phyloP scores from a whole-genome alignment of 2,113 vertebrate genomes.

The Oryzias curvinotus region DNA sequence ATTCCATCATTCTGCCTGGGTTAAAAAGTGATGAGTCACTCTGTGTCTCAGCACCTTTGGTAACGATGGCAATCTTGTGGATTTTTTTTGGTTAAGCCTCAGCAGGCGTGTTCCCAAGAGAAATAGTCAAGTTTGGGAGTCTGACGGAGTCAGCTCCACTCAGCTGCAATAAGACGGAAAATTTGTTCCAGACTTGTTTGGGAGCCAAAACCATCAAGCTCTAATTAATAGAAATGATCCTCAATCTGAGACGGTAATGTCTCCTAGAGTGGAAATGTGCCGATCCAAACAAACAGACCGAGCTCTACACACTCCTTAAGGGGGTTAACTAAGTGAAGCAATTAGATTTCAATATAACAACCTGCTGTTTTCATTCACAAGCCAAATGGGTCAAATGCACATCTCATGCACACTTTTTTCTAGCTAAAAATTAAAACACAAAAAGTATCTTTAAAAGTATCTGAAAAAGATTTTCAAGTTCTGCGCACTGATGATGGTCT shows the following conservation, averaged over 20 bases:
- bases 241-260: constrained; percentile 58
- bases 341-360: constrained; percentile 72
- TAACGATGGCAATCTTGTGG: no score
- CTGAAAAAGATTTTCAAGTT: no score
- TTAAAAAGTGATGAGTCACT: no score
- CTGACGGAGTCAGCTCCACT: constrained; percentile 13
- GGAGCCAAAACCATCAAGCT: constrained; percentile 57
- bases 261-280: constrained; percentile 50
- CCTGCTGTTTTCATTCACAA: constrained; percentile 69
- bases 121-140: neutral
- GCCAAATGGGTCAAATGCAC: constrained; percentile 62
- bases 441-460: constrained; percentile 2
- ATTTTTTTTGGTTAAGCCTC: no score
- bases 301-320: constrained; percentile 66
- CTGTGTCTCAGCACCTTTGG: no score
- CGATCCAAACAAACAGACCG: constrained; percentile 63
- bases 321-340: constrained; percentile 73
- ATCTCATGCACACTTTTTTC: constrained; percentile 47
- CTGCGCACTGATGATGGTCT: no score
- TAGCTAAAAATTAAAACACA: neutral
- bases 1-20: no score
- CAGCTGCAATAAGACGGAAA: constrained; percentile 13
- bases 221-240: constrained; percentile 76
- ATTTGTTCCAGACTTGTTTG: constrained; percentile 35
- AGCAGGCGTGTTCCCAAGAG: no score